Evolutionary conservation across 2,113 vertebrate genomes (phyloP).

Genomic region (Oreochromis niloticus): DNA sequence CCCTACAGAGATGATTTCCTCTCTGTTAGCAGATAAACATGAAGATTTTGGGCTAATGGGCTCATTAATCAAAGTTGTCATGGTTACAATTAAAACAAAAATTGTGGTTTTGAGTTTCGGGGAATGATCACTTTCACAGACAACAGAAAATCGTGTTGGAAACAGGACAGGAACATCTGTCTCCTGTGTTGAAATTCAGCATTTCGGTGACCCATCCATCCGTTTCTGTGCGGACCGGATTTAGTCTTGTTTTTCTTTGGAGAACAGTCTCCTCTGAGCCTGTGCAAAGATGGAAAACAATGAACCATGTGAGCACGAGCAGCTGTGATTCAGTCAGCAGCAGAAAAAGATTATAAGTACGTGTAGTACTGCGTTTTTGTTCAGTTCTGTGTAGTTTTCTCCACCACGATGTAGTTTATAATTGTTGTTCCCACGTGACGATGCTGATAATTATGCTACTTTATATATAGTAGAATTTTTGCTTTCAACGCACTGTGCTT

Average conservation of each 20-base stretch:
- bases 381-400: background rate
- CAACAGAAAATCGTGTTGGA: background rate
- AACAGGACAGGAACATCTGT: background rate
- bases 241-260: background rate
- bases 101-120: background rate
- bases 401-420: fast-evolving
- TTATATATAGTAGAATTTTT: background rate
- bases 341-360: background rate
- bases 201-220: background rate
- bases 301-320: background rate
- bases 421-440: background rate
- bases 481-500: too few relatives aligned
- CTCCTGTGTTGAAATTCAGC: background rate
- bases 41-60: background rate
- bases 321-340: background rate
- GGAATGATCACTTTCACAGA: background rate
- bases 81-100: background rate
- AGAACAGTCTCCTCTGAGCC: background rate
- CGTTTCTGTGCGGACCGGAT: background rate
- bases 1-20: background rate
- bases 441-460: background rate
- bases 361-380: background rate
- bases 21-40: background rate
- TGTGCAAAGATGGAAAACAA: background rate
- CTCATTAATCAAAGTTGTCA: background rate